Percentiles rank a stretch among this genome's conserved stretches.
Conservation (phyloP, 2,888 invertebrate species). For the Tenthredo mesomela region DNA sequence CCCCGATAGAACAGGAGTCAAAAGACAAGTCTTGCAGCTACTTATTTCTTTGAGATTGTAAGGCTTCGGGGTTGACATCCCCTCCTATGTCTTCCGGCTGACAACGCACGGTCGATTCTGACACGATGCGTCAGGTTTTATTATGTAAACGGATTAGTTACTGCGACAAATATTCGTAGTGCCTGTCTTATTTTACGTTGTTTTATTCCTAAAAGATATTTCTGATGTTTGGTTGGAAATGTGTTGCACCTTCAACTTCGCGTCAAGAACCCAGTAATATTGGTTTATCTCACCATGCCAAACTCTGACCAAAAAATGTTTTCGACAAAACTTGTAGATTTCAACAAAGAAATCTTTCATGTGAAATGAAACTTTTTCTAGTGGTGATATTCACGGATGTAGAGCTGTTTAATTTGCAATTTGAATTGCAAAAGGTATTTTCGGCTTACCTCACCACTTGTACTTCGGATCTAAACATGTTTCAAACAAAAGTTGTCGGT, state of each 20-base stretch:
- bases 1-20: conserved; percentile 37
- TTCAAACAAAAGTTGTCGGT: not conserved
- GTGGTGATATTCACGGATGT: not conserved
- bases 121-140: conserved; percentile 6
- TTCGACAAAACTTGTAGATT: not conserved
- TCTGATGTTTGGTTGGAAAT: not conserved
- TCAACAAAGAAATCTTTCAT: not conserved
- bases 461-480: not conserved
- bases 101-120: conserved; percentile 5
- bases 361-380: not conserved
- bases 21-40: conserved; percentile 41
- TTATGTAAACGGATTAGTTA: not conserved
- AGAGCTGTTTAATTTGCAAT: not conserved
- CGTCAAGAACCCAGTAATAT: not conserved
- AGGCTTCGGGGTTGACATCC: conserved; percentile 40
- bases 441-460: not conserved
- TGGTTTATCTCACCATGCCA: not conserved
- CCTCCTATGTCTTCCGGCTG: conserved; percentile 1
- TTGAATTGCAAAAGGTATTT: too few species aligned
- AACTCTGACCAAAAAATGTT: not conserved
- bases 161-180: not conserved
- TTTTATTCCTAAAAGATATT: not conserved
- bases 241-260: not conserved
- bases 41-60: conserved; percentile 17
- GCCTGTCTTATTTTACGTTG: not conserved